Evolutionary conservation across 64 coral and sea anemone genomes (phyloP), one percentile per base, ranked within the genome.

Genomic region (Dendronephthya gigantea): DNA sequence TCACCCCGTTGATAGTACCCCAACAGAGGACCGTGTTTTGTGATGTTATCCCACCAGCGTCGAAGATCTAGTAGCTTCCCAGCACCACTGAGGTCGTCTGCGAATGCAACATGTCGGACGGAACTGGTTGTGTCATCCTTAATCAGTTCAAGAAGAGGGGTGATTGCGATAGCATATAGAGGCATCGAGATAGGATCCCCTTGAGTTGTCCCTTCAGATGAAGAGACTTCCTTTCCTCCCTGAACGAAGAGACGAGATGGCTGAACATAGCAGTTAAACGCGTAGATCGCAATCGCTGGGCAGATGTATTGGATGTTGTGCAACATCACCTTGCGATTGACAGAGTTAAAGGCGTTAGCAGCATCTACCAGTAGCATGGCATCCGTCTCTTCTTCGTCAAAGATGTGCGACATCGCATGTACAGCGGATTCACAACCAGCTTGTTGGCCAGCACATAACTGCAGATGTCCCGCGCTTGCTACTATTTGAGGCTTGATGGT

Each of bases 401-500:
- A 86, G 55, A 86, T 45, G 41, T 11, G 4, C 11, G 41, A 45
- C 41, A 45, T 45, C 11, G 41, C 4, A 45, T 45, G 41, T 86
- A 86, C n/a, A 36, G 55, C 84, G 33, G 84, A 51, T 68, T 87
- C 86, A 43, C 29, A 76, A 9, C 86, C 86, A 41, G 65, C 75
- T 87, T 87, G 69, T 49, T 76, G 62, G 9, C 65, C 85, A 22
- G 35, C 51, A 75, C 85, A 87, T 11, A 87, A 40, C 40, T 87
- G 85, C 47, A 87, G 43, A 23, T 58, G 39, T 22, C 85, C 84
- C 29, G 50, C 65, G 28, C 19, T 48, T 4, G 13, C 82, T 6
- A 83, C 45, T 9, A 45, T 45, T 45, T 45, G 41, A 6, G 41
- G 41, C 11, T 45, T 45, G 41, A 45, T 45, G 4, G 41, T 45